Conservation (phyloP, 1,140 invertebrate species). For the Lasioglossum baleicum region DNA sequence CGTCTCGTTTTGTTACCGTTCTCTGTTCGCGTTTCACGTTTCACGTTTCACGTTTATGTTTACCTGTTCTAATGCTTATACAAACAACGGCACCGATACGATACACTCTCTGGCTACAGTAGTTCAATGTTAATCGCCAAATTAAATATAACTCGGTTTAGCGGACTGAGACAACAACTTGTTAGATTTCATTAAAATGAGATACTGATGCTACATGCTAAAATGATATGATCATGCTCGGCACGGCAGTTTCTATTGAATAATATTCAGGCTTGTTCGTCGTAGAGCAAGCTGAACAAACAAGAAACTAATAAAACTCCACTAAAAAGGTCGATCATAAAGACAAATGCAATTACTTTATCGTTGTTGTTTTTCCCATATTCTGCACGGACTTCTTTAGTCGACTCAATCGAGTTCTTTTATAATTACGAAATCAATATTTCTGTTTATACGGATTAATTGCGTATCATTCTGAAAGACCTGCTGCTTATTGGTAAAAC, state of each 20-base stretch:
- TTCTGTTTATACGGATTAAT: slow-evolving; percentile 1
- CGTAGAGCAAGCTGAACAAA: background rate
- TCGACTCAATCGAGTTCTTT: background rate
- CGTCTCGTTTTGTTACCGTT: no score
- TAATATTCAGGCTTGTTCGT: background rate
- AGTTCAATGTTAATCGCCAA: no score
- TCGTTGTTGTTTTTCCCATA: background rate
- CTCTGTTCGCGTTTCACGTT: no score
- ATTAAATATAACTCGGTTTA: background rate
- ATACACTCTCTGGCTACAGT: no score
- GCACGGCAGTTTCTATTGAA: background rate
- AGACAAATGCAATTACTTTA: background rate
- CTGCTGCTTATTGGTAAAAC: no score
- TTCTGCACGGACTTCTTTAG: background rate
- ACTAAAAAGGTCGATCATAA: background rate
- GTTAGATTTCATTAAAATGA: background rate
- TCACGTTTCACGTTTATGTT: no score
- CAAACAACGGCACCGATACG: no score
- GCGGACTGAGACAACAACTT: background rate
- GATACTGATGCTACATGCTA: background rate
- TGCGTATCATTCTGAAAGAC: background rate
- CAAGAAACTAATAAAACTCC: background rate
- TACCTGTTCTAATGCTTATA: no score
- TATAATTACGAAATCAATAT: background rate
- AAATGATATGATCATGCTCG: background rate